Base-by-base conservation (phyloP, 2,797 vertebrate genomes). In the Jordanella pulchra region DNA sequence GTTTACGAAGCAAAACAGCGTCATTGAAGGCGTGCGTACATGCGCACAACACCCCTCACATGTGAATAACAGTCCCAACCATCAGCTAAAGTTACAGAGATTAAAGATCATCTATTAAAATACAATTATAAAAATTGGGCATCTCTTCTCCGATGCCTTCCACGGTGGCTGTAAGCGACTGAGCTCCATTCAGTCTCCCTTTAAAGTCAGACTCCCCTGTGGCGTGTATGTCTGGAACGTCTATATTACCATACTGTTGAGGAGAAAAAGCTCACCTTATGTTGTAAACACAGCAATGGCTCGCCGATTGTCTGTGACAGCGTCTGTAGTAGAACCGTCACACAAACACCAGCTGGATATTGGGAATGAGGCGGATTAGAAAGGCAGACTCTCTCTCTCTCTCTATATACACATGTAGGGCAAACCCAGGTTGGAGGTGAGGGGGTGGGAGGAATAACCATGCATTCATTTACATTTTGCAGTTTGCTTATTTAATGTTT, bases 291-390 rank as follows among this genome's bases (percentile, higher is more conserved):
- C 5, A 48, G 42, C n/a, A 78, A 67, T 66, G 35, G 69, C 64
- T 18, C 45, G 69, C 18, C 18, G 67, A 63, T 39, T 30, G 71
- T 28, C 69, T 13, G 67, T 13, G 4, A 51, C 68, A 32, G 66
- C n/a, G 28, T 69, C 30, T 23, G 58, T 56, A 71, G 30, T 71
- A 42, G 72, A 17, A 32, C 18, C 30, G 73, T 7, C n/a, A 67
- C 65, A 67, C 63, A 51, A 61, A 67, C 61, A 84, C 45, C 86
- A 84, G 85, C 84, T 83, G 83, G 82, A 72, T n/a, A 67, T 68
- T 25, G 54, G 76, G 81, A 89, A 73, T 89, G 83, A 89, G 80
- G 75, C 55, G 90, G 92, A 93, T 93, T 93, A 93, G n/a, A 75
- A 72, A 69, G 61, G 72, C 35, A 67, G 18, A 71, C 75, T 28